Base-by-base conservation (phyloP, 2,888 invertebrate genomes). In the Syrista parreyssii region DNA sequence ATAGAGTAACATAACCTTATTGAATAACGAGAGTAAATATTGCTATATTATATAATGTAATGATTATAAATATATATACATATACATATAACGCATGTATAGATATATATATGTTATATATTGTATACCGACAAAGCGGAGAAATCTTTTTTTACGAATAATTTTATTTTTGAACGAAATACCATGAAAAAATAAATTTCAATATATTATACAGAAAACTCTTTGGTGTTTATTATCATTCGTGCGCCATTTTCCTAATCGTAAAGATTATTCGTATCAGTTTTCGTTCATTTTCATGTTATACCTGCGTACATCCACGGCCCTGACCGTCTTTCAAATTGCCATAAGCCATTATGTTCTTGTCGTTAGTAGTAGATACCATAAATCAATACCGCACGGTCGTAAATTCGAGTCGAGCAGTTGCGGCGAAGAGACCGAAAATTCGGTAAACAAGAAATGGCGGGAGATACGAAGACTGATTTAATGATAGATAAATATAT, bases 121-220 rank as follows among this genome's bases (percentile, higher is more conserved):
- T 84, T 87, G 72, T 76, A 86, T 88, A 87, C 85, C 86, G 86
- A 88, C 83, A 86, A 84, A 88, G 84, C 86, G 87, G 83, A 89
- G 86, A 89, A 88, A 88, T 88, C 89, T 90, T 91, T 91, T 91
- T 91, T 89, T 91, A 91, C 91, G 89, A 89, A 91, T 91, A 89
- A 91, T 91, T 91, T 91, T 91, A 91, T 91, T 91, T 91, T 91
- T 91, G 88, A 91, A 91, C 88, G 88, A 91, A 90, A 90, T 88
- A 89, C 85, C 83, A 89, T 87, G 88, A 90, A 88, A 83, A 88
- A 90, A 78, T 78, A 78, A 90, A 88, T 87, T 88, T 88, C 86
- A 87, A 84, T 88, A 89, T 87, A 89, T 88, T 87, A 89, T 82
- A 71, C 71, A 71, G n/a, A 15, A 55, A 55, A 55, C 23, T 55